Conservation (phyloP, 1,140 invertebrate species). For the Drosophila pseudoananassae region DNA sequence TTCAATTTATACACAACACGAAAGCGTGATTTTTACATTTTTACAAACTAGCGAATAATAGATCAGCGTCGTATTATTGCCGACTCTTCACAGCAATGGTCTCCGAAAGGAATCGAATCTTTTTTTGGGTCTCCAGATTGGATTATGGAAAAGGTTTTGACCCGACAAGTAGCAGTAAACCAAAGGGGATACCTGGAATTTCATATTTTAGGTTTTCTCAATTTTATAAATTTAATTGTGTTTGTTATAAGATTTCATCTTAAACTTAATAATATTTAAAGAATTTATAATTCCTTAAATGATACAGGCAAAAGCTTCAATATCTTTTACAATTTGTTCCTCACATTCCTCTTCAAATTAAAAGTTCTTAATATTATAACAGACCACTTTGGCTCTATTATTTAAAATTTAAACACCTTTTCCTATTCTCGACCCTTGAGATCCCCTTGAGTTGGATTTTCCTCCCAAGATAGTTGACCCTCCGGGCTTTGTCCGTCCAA, state of each 20-base stretch:
- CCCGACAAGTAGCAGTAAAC: no score
- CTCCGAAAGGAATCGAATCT: constrained; percentile 1
- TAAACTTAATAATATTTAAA: neutral
- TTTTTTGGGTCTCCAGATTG: neutral
- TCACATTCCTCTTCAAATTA: neutral
- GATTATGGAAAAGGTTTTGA: neutral
- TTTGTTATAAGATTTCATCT: no score
- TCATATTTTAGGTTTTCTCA: neutral
- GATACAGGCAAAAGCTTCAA: neutral
- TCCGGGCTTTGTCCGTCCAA: constrained; percentile 16
- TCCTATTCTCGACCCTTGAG: constrained; percentile 6
- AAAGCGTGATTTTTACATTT: constrained; percentile 82
- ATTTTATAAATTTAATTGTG: neutral
- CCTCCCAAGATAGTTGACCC: constrained; percentile 15
- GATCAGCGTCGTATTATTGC: constrained; percentile 76
- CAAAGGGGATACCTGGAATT: neutral
- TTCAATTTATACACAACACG: constrained; percentile 82
- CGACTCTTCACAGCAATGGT: constrained; percentile 26
- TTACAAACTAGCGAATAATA: constrained; percentile 82
- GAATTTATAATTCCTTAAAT: neutral
- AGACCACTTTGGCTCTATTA: constrained; percentile 16
- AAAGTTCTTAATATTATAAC: constrained; percentile 1
- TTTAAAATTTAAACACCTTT: constrained; percentile 24
- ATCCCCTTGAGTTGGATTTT: neutral
- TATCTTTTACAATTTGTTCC: neutral